phyloP scores from a whole-genome alignment of 2,888 invertebrate species.

The Ectobius pallidus region DNA sequence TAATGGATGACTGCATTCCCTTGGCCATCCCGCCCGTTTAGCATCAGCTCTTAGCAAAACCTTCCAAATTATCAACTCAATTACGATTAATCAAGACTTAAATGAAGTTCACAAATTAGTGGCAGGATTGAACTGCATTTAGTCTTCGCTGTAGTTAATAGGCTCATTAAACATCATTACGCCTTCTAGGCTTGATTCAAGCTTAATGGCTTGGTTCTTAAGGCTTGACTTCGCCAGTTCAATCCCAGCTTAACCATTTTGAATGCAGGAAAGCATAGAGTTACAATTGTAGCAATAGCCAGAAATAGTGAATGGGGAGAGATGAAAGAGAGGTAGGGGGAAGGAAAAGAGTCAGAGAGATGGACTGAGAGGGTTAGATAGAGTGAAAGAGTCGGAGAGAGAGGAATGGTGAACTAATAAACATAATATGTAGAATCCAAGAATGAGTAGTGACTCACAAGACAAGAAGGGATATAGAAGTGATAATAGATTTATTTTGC shows the following conservation, averaged over 20 bases:
- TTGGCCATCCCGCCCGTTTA: not conserved
- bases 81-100: conserved; percentile 36
- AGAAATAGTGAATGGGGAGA: no score
- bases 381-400: no score
- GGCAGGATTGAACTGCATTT: conserved; percentile 33
- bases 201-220: conserved; percentile 6
- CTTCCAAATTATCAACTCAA: conserved; percentile 34
- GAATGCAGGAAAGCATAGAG: not conserved
- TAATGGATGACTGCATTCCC: not conserved
- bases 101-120: conserved; percentile 35
- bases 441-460: no score
- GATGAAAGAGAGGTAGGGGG: no score
- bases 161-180: conserved; percentile 35
- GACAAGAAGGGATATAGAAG: no score
- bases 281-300: conserved; percentile 3
- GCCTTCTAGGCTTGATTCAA: not conserved
- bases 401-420: no score
- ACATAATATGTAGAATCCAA: no score
- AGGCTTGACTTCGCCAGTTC: not conserved
- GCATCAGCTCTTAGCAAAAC: not conserved
- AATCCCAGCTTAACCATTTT: not conserved
- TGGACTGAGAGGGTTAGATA: no score
- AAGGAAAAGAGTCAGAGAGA: no score
- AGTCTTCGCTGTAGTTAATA: conserved; percentile 24
- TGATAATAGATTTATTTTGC: no score